Evolutionary conservation across 2,888 invertebrate species (phyloP).

Genomic region (Spisula solida): DNA sequence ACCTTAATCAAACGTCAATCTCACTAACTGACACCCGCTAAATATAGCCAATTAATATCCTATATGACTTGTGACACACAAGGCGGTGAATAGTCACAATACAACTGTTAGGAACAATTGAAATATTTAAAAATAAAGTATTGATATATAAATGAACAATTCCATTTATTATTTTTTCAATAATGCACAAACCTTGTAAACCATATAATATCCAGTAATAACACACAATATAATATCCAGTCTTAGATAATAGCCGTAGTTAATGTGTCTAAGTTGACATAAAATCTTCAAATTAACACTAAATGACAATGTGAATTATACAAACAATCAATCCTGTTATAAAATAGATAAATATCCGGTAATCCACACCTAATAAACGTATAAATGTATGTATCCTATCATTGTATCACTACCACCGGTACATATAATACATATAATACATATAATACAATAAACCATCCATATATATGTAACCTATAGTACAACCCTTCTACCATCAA

Average conservation of each 20-base stretch:
- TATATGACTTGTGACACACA: conserved; percentile 35
- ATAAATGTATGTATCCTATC: background rate
- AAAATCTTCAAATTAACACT: conserved; percentile 6
- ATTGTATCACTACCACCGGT: background rate
- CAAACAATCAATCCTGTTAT: background rate
- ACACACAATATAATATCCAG: background rate
- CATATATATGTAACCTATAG: background rate
- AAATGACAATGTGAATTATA: background rate
- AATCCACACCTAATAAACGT: background rate
- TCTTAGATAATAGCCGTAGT: background rate
- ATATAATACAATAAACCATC: background rate
- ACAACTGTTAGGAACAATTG: background rate
- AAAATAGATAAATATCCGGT: background rate
- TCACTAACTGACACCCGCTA: conserved; percentile 20
- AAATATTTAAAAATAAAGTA: background rate
- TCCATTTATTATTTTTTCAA: background rate
- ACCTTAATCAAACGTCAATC: conserved; percentile 37
- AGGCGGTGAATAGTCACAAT: conserved; percentile 31
- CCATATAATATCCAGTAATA: background rate
- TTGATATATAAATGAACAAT: background rate
- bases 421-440: background rate
- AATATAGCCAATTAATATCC: conserved; percentile 24
- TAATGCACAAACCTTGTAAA: background rate
- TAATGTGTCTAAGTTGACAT: background rate
- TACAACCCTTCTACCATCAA: background rate